A percentile compares a stretch with the other conserved stretches of the same genome.
These are phyloP conservation scores for Ichneumoninae sp. DNA, from an alignment of 2,888 invertebrate species.

Conservation along the genomic window DNA sequence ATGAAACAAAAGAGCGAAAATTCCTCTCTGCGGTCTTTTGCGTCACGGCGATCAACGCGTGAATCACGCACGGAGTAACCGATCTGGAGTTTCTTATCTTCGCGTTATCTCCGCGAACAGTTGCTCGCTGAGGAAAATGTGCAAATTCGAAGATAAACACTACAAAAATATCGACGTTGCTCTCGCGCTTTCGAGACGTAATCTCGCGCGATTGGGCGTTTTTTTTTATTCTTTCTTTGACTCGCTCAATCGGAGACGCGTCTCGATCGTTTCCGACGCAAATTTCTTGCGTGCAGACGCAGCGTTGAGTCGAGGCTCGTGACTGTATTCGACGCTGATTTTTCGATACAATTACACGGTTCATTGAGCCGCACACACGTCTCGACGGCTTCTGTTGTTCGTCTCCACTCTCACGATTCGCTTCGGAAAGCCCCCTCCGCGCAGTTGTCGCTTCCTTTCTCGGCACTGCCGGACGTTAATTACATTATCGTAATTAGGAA, in stretches of 20 bases:
- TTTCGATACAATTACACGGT: conserved; percentile 42
- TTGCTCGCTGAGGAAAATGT: not conserved
- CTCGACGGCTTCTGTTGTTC: conserved; percentile 25
- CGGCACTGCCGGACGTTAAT: conserved; percentile 68
- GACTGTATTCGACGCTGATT: conserved; percentile 7
- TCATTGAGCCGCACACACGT: conserved; percentile 52
- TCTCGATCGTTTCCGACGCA: not conserved
- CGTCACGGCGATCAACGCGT: not conserved
- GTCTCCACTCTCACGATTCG: conserved; percentile 3
- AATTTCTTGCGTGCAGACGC: not conserved
- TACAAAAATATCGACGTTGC: not conserved
- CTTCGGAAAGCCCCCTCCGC: not conserved
- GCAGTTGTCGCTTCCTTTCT: conserved; percentile 53
- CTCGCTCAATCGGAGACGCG: not conserved
- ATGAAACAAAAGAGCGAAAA: conserved; percentile 1
- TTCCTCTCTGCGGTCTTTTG: not conserved
- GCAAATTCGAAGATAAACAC: not conserved
- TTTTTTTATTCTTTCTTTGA: not conserved
- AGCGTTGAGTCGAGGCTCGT: not conserved
- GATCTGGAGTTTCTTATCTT: conserved; percentile 2
- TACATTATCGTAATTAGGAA: conserved; percentile 71
- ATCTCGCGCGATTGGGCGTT: not conserved
- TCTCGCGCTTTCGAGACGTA: not conserved
- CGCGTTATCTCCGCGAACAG: not conserved
- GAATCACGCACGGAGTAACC: not conserved